These are phyloP conservation scores for Syngnathoides biaculeatus DNA, from an alignment of 2,113 vertebrate genomes.

Conservation along the genomic window DNA sequence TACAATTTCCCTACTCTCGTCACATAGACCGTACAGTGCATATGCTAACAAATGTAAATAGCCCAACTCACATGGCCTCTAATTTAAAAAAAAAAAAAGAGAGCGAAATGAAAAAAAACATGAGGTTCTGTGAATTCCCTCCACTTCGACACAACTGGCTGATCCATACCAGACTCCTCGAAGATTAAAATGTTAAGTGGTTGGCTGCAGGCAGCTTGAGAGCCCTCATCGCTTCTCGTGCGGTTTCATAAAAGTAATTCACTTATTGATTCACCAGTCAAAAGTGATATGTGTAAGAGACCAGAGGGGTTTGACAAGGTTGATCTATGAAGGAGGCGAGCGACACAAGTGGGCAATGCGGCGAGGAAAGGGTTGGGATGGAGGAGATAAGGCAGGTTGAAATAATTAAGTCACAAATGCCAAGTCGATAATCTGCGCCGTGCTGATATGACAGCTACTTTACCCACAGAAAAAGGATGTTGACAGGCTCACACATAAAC, in stretches of 20 bases:
- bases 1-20: neutral
- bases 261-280: slow-evolving; percentile 62
- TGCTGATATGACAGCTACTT: slow-evolving; percentile 24
- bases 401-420: slow-evolving; percentile 24
- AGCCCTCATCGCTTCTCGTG: slow-evolving; percentile 55
- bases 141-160: slow-evolving; percentile 31
- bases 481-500: slow-evolving; percentile 11
- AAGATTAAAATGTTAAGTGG: slow-evolving; percentile 64
- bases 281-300: slow-evolving; percentile 52
- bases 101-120: too few species aligned
- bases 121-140: slow-evolving; percentile 30
- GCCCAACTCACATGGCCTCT: slow-evolving; percentile 40
- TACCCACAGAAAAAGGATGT: slow-evolving; percentile 9
- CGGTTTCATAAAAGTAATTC: slow-evolving; percentile 63
- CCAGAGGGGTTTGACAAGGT: slow-evolving; percentile 40
- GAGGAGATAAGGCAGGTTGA: slow-evolving; percentile 6
- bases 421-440: neutral
- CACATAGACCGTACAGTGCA: neutral
- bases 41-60: slow-evolving; percentile 50
- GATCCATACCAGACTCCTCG: slow-evolving; percentile 48
- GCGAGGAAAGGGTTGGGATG: slow-evolving; percentile 7
- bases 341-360: slow-evolving; percentile 24
- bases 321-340: slow-evolving; percentile 41
- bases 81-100: slow-evolving; percentile 53
- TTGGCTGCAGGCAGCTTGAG: slow-evolving; percentile 36